A percentile compares a stretch with the other conserved stretches of the same genome.
Conservation (phyloP, 2,797 vertebrate genomes). For the Artibeus jamaicensis region DNA sequence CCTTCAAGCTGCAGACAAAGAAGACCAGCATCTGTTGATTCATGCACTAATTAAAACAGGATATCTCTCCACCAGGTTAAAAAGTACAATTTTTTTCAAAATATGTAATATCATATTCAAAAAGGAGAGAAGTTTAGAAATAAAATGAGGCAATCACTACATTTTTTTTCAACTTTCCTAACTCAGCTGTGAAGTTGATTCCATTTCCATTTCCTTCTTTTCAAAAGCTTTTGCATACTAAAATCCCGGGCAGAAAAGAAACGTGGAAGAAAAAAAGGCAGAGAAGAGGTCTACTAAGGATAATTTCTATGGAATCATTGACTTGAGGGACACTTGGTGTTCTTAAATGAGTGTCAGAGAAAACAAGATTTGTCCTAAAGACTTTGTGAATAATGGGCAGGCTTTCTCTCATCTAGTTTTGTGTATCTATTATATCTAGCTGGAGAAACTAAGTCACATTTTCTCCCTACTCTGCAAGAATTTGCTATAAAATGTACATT, state of each 20-base stretch:
- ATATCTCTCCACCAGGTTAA: background rate
- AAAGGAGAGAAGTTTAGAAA: background rate
- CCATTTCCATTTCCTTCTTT: background rate
- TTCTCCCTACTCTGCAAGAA: background rate
- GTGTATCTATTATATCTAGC: background rate
- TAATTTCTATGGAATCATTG: background rate
- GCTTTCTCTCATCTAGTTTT: background rate
- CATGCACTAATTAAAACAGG: background rate
- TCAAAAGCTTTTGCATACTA: background rate
- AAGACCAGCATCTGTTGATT: background rate
- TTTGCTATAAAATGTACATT: background rate
- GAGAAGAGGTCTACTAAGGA: background rate
- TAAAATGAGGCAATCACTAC: background rate
- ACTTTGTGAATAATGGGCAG: background rate
- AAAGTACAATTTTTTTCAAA: background rate
- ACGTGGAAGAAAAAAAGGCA: background rate
- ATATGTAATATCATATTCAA: background rate
- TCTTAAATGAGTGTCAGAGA: background rate
- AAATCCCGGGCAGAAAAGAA: background rate
- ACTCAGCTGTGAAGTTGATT: background rate
- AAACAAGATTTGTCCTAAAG: constrained; percentile 26
- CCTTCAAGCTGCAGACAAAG: background rate
- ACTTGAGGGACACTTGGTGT: background rate
- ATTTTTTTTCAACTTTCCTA: background rate
- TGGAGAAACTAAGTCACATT: background rate